Conservation (phyloP, 2,113 vertebrate genomes). For the Grammomys dolichurus region DNA sequence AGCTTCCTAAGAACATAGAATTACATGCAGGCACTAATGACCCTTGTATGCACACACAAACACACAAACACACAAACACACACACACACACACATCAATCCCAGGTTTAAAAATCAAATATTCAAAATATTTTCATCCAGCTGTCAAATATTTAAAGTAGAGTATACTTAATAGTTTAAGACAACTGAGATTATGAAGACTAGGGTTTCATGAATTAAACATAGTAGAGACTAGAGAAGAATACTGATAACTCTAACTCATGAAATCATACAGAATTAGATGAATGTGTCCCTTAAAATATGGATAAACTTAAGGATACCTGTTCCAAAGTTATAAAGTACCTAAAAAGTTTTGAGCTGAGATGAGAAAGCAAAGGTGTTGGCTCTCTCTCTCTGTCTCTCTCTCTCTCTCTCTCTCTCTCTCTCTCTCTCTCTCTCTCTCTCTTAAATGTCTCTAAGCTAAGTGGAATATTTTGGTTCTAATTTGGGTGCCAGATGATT, state of each 20-base stretch:
- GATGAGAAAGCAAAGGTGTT: not conserved
- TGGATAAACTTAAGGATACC: not conserved
- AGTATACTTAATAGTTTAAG: constrained; percentile 42
- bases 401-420: too few species aligned
- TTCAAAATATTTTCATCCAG: constrained; percentile 46
- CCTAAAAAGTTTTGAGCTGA: not conserved
- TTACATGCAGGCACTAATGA: not conserved
- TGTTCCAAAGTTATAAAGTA: not conserved
- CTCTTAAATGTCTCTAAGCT: not conserved
- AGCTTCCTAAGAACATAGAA: not conserved
- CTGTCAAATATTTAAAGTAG: constrained; percentile 59
- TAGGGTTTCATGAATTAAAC: constrained; percentile 47
- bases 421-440: too few species aligned
- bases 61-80: not conserved
- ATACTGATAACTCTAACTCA: not conserved
- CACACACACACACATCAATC: not conserved
- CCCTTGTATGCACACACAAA: not conserved
- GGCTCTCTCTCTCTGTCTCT: not conserved
- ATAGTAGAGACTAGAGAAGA: not conserved
- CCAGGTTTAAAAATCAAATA: not conserved
- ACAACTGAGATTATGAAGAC: not conserved
- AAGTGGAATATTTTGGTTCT: not conserved
- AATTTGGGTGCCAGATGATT: not conserved
- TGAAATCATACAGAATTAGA: not conserved
- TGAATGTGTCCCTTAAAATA: not conserved